Conservation (phyloP, 2,113 vertebrate species). For the Cathartes aura region DNA sequence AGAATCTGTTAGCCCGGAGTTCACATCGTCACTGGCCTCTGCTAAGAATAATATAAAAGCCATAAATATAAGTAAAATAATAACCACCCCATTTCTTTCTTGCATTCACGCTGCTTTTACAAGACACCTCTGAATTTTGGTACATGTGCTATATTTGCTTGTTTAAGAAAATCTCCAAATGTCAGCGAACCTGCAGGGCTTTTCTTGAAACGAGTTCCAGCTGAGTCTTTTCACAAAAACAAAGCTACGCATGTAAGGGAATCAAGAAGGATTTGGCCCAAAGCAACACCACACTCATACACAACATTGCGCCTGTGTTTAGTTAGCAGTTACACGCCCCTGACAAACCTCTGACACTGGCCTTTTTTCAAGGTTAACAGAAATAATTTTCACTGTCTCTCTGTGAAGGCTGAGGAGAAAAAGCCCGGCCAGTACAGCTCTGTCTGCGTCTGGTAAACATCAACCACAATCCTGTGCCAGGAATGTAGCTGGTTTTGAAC, state of each 20-base stretch:
- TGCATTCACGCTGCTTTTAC: background rate
- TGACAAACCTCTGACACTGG: background rate
- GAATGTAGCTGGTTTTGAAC: background rate
- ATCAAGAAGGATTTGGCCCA: background rate
- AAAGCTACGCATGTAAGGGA: background rate
- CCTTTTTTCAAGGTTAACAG: background rate
- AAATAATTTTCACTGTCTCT: background rate
- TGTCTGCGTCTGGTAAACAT: background rate
- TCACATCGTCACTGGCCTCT: background rate
- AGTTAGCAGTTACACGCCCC: background rate
- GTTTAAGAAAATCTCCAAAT: background rate
- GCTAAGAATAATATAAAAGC: background rate
- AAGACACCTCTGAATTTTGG: background rate
- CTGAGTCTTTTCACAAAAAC: background rate
- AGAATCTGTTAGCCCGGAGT: background rate
- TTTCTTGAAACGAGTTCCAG: background rate
- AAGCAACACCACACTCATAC: background rate
- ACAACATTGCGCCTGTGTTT: background rate
- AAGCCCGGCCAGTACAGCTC: background rate
- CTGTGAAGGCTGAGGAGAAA: background rate
- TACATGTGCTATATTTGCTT: background rate
- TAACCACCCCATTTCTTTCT: background rate
- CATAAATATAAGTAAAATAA: background rate
- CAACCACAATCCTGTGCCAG: background rate
- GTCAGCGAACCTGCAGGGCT: background rate